These are phyloP conservation scores for Acrocephalus arundinaceus DNA, from an alignment of 2,113 vertebrate genomes.

Conservation along the genomic window DNA sequence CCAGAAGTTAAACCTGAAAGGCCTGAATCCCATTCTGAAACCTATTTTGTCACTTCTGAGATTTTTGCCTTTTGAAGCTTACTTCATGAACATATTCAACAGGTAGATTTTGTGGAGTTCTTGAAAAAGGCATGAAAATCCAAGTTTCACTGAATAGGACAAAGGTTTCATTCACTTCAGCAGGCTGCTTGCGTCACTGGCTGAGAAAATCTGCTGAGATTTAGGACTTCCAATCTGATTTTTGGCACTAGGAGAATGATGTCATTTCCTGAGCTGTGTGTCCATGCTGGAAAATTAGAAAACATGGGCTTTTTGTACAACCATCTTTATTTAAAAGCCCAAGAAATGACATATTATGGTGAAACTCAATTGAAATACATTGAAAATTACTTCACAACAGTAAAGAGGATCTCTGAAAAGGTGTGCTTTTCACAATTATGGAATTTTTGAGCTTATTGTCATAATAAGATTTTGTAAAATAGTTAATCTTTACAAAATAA, in stretches of 20 bases:
- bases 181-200: not conserved
- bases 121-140: not conserved
- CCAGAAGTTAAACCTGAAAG: not conserved
- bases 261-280: constrained; percentile 29
- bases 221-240: constrained; percentile 11
- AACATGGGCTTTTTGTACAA: not conserved
- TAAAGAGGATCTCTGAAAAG: not conserved
- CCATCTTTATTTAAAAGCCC: not conserved
- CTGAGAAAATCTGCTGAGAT: constrained; percentile 10
- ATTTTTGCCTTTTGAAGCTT: not conserved
- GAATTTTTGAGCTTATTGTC: not conserved
- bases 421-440: not conserved
- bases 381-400: not conserved
- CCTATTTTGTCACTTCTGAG: not conserved
- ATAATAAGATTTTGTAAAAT: not conserved
- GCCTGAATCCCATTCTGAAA: not conserved
- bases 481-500: not conserved
- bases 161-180: constrained; percentile 37
- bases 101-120: not conserved
- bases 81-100: not conserved
- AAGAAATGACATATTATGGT: not conserved
- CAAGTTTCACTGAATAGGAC: not conserved
- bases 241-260: not conserved
- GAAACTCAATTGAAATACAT: not conserved
- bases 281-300: not conserved